Evolutionary conservation across 2,113 vertebrate species (phyloP).

Genomic region (Corythornis madagascariensis): DNA sequence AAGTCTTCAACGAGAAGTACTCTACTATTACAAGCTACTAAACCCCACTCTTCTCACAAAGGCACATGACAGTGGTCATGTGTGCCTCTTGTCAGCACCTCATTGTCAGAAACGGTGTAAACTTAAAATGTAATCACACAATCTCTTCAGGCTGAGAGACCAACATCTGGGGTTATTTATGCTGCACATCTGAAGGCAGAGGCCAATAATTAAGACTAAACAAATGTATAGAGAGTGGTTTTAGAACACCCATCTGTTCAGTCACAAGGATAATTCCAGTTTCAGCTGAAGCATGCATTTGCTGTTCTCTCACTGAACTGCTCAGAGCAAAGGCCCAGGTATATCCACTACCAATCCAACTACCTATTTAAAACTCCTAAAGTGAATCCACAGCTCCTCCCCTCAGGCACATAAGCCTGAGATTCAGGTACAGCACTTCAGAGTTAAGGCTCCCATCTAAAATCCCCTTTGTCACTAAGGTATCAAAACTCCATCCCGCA

Average conservation of each 20-base stretch:
- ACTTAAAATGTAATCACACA: background rate
- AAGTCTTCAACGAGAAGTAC: background rate
- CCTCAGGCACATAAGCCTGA: background rate
- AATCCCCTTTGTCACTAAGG: background rate
- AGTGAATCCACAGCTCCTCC: background rate
- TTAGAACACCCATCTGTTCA: background rate
- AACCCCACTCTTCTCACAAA: background rate
- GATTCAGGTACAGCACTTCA: background rate
- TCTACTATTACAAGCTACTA: background rate
- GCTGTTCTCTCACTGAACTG: background rate
- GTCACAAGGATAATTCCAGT: background rate
- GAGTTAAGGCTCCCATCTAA: background rate
- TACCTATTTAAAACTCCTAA: background rate
- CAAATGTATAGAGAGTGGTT: background rate
- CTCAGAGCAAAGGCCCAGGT: background rate
- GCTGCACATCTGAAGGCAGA: background rate
- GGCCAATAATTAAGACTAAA: background rate
- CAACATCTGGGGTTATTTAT: background rate
- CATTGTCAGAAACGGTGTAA: background rate
- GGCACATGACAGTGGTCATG: background rate
- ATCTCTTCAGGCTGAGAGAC: background rate
- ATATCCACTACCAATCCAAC: background rate
- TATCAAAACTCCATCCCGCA: background rate
- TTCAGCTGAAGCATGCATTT: background rate
- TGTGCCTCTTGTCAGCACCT: too few species aligned